Conservation (phyloP, 2,888 invertebrate species). For the Theretra japonica region DNA sequence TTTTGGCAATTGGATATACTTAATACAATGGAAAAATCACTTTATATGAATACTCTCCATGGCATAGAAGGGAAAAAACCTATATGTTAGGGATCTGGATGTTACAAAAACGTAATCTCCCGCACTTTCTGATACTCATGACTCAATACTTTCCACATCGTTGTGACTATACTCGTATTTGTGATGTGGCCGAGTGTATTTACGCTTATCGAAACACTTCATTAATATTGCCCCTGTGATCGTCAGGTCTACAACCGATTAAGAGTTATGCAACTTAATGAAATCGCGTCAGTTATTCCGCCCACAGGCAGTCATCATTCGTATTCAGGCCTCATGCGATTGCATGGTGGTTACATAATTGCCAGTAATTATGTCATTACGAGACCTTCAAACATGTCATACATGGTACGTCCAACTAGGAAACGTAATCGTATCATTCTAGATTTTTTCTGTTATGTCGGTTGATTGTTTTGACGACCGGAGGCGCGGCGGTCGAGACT, state of each 20-base stretch:
- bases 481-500: slow-evolving; percentile 3
- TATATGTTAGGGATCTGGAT: too few species aligned
- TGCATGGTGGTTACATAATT: slow-evolving; percentile 31
- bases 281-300: slow-evolving; percentile 26
- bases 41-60: too few species aligned
- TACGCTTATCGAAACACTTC: not conserved
- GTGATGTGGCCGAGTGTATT: not conserved
- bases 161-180: too few species aligned
- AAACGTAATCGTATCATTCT: slow-evolving; percentile 21
- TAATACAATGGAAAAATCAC: too few species aligned
- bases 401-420: slow-evolving; percentile 26
- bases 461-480: slow-evolving; percentile 6
- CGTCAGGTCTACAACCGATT: slow-evolving; percentile 29
- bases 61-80: too few species aligned
- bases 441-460: slow-evolving; percentile 21
- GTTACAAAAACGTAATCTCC: too few species aligned
- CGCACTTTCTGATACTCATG: too few species aligned
- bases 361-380: slow-evolving; percentile 33
- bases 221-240: slow-evolving; percentile 4
- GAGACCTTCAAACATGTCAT: slow-evolving; percentile 30
- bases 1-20: too few species aligned
- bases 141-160: too few species aligned
- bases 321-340: slow-evolving; percentile 31
- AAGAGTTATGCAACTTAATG: slow-evolving; percentile 23
- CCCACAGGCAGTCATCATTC: slow-evolving; percentile 11